These are phyloP conservation scores for Hyla sarda DNA, from an alignment of 2,113 vertebrate species.

Conservation along the genomic window DNA sequence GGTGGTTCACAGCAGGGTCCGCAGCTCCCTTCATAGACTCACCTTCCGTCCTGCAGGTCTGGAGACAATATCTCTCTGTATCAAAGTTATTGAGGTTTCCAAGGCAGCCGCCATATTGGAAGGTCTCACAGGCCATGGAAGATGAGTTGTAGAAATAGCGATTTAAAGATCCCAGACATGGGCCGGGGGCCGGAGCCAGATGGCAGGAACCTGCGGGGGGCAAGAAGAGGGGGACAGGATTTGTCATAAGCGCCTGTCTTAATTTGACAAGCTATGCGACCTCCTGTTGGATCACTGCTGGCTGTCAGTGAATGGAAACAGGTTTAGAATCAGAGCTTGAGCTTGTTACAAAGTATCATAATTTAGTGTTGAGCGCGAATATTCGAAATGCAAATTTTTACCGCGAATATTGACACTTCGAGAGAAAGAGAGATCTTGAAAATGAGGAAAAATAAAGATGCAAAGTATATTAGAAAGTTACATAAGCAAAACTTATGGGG, in stretches of 20 bases:
- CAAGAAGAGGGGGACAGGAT: background rate
- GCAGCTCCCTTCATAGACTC: constrained; percentile 38
- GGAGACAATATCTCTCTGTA: constrained; percentile 85
- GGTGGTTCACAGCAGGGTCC: too few species aligned
- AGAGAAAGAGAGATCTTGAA: background rate
- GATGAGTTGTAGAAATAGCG: constrained; percentile 87
- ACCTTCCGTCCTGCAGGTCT: constrained; percentile 92
- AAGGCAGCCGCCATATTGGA: constrained; percentile 86
- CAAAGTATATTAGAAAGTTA: background rate
- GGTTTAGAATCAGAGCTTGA: background rate
- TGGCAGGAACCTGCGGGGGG: constrained; percentile 78
- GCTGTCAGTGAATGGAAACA: too few species aligned
- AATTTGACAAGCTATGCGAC: too few species aligned
- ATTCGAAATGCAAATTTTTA: too few species aligned
- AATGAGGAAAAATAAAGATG: background rate
- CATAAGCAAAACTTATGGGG: background rate
- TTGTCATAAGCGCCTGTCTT: too few species aligned
- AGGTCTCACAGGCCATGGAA: constrained; percentile 85
- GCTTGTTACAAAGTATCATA: background rate
- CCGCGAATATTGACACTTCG: too few species aligned
- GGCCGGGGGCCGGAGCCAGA: constrained; percentile 73
- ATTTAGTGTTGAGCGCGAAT: too few species aligned
- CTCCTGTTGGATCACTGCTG: too few species aligned
- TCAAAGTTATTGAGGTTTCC: constrained; percentile 92
- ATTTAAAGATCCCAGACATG: constrained; percentile 78